phyloP scores from a whole-genome alignment of 2,113 vertebrate genomes.

The Sakesphorus luctuosus region DNA sequence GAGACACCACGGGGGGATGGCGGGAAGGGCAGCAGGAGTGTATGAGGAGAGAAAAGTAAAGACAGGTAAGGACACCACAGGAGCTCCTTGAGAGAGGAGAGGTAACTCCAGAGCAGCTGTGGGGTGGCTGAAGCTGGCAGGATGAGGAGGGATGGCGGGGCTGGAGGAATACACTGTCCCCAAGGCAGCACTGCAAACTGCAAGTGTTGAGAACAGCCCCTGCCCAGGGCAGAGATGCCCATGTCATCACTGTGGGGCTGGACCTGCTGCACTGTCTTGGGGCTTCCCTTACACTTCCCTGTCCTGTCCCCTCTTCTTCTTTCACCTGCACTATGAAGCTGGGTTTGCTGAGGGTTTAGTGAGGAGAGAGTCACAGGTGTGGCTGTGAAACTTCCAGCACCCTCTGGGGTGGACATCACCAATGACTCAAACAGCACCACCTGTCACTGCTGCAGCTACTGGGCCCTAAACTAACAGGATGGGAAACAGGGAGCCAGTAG shows the following conservation, averaged over 20 bases:
- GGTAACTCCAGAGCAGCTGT: not conserved
- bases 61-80: not conserved
- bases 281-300: not conserved
- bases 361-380: not conserved
- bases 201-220: not conserved
- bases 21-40: not conserved
- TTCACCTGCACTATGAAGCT: not conserved
- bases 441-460: not conserved
- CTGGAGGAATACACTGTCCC: not conserved
- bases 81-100: not conserved
- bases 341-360: not conserved
- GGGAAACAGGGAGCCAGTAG: not conserved
- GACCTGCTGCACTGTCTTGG: not conserved
- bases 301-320: not conserved
- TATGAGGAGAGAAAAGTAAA: slow-evolving; percentile 38
- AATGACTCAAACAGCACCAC: not conserved
- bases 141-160: rapidly evolving
- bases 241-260: rapidly evolving
- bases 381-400: not conserved
- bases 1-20: not conserved
- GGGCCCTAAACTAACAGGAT: not conserved
- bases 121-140: not conserved
- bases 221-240: rapidly evolving
- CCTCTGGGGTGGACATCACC: too few species aligned
- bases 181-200: not conserved